Percentiles rank a stretch among this genome's conserved stretches.
Conservation (phyloP, 2,797 vertebrate genomes). For the Melanotaenia maccullochi region DNA sequence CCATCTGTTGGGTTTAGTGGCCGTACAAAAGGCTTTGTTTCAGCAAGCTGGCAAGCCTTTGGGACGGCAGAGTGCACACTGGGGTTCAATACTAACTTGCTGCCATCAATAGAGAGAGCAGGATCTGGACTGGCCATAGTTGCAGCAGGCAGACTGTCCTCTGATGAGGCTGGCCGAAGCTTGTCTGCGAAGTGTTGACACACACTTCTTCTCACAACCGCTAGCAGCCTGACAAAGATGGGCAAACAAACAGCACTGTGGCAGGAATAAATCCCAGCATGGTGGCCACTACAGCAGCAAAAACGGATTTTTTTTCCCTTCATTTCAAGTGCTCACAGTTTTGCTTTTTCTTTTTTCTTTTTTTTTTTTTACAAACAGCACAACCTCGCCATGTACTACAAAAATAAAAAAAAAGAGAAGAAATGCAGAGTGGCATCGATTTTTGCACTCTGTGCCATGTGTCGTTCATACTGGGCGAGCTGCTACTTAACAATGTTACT, state of each 20-base stretch:
- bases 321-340: slow-evolving; percentile 20
- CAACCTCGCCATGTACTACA: slow-evolving; percentile 33
- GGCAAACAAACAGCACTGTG: slow-evolving; percentile 36
- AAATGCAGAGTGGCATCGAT: slow-evolving; percentile 76
- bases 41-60: slow-evolving; percentile 73
- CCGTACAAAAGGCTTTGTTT: slow-evolving; percentile 83
- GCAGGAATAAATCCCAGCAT: slow-evolving; percentile 20
- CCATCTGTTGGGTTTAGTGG: slow-evolving; percentile 82
- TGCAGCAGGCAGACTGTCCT: slow-evolving; percentile 56
- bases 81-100: slow-evolving; percentile 67
- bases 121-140: slow-evolving; percentile 53
- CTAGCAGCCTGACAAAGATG: slow-evolving; percentile 37
- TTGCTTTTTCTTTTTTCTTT: neutral
- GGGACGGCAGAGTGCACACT: slow-evolving; percentile 57
- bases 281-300: slow-evolving; percentile 5
- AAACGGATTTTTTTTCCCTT: slow-evolving; percentile 8
- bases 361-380: neutral
- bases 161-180: slow-evolving; percentile 59
- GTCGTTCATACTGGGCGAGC: slow-evolving; percentile 71
- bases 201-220: slow-evolving; percentile 28
- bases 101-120: slow-evolving; percentile 66
- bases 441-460: slow-evolving; percentile 67
- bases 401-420: slow-evolving; percentile 62
- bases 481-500: slow-evolving; percentile 73
- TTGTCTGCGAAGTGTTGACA: slow-evolving; percentile 41